Percentiles rank a stretch among this genome's conserved stretches.
Conservation (phyloP, 2,888 invertebrate genomes). For the Acanthoscelides obtectus region DNA sequence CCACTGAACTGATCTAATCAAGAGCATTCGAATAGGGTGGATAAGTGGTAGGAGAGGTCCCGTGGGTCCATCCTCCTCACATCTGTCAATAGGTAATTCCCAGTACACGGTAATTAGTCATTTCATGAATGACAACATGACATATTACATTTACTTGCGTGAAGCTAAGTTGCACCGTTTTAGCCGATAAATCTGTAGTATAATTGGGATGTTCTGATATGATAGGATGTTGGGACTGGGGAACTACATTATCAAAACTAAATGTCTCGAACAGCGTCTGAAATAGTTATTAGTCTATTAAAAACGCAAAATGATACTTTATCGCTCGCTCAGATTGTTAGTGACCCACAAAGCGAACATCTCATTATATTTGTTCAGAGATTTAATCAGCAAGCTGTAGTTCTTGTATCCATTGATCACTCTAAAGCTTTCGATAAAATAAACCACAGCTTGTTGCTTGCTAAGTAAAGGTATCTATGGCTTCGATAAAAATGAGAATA, state of each 20-base stretch:
- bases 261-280: too few species aligned
- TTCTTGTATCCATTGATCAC: too few species aligned
- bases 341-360: too few species aligned
- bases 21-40: slow-evolving; percentile 30
- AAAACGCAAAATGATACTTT: too few species aligned
- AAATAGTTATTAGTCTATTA: too few species aligned
- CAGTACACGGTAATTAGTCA: slow-evolving; percentile 43
- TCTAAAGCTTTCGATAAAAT: too few species aligned
- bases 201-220: not conserved
- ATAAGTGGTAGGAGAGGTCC: slow-evolving; percentile 22
- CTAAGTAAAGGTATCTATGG: too few species aligned
- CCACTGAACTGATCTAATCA: slow-evolving; percentile 7
- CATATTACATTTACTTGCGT: slow-evolving; percentile 40
- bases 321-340: too few species aligned
- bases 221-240: not conserved
- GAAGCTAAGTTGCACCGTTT: slow-evolving; percentile 7
- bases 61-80: slow-evolving; percentile 39
- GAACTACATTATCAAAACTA: not conserved
- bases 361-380: too few species aligned
- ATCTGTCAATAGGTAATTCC: slow-evolving; percentile 45
- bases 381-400: too few species aligned
- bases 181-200: slow-evolving; percentile 14
- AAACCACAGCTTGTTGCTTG: too few species aligned
- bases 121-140: slow-evolving; percentile 45
- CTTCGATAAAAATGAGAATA: too few species aligned